Conservation (phyloP, 2,888 invertebrate genomes). For the Melipona beecheii region DNA sequence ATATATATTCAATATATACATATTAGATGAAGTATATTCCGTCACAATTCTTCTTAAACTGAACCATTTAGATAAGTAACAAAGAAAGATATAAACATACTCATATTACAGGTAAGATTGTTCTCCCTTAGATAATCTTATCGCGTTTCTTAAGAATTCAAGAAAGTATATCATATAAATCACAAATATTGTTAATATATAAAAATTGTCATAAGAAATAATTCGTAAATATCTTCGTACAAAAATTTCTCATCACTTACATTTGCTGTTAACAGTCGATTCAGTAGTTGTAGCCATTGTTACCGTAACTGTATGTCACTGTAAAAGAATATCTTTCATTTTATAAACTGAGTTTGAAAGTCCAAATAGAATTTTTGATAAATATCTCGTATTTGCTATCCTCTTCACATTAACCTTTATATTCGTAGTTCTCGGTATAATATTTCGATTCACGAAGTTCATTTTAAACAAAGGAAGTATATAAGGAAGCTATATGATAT, state of each 20-base stretch:
- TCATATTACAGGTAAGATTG: background rate
- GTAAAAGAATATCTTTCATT: conserved; percentile 42
- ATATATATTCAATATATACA: background rate
- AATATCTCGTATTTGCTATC: background rate
- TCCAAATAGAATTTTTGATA: background rate
- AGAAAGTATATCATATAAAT: background rate
- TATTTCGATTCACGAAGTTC: background rate
- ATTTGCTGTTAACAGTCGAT: conserved; percentile 67
- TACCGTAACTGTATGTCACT: conserved; percentile 30
- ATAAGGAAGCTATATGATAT: conserved; percentile 17
- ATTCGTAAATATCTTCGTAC: background rate
- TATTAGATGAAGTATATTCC: background rate
- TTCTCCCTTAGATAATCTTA: background rate
- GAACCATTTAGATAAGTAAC: background rate
- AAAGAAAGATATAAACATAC: background rate
- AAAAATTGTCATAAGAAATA: background rate
- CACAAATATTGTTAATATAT: background rate
- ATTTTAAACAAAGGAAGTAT: conserved; percentile 42
- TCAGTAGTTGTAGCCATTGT: conserved; percentile 76
- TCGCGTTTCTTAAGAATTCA: background rate
- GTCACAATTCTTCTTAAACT: background rate
- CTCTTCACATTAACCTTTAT: background rate
- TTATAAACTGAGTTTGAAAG: background rate
- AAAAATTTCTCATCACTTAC: conserved; percentile 69
- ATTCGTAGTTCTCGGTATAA: background rate